Conservation (phyloP, 2,888 invertebrate genomes). For the Lasioglossum morio region DNA sequence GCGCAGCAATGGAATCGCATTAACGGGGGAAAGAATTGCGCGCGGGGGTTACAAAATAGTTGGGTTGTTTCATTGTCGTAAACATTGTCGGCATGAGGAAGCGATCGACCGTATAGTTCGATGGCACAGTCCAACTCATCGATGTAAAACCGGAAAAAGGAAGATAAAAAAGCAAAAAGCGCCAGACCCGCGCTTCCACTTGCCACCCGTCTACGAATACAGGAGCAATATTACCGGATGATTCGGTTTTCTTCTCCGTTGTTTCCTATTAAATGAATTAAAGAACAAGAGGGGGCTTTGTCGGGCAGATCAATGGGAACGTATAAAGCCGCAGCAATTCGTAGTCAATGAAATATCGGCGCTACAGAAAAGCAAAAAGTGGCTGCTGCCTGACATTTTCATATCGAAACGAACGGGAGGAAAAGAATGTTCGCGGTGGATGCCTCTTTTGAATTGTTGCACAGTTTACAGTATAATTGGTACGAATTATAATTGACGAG, state of each 20-base stretch:
- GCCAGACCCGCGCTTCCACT: slow-evolving; percentile 38
- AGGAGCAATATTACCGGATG: slow-evolving; percentile 68
- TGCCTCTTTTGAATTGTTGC: slow-evolving; percentile 55
- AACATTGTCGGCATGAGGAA: background rate
- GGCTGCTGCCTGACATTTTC: slow-evolving; percentile 46
- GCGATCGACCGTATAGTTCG: background rate
- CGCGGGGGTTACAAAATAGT: background rate
- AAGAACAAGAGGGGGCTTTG: slow-evolving; percentile 71
- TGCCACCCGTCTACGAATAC: slow-evolving; percentile 60
- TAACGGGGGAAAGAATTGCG: background rate
- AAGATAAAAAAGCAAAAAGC: background rate
- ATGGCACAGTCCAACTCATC: background rate
- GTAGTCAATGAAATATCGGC: slow-evolving; percentile 68
- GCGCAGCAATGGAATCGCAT: background rate
- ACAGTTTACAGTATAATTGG: slow-evolving; percentile 42
- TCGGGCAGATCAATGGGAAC: slow-evolving; percentile 69
- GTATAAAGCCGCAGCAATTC: slow-evolving; percentile 64
- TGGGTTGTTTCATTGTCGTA: background rate
- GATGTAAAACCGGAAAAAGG: slow-evolving; percentile 18
- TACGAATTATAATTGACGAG: slow-evolving; percentile 41
- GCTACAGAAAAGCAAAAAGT: slow-evolving; percentile 65
- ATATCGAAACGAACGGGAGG: slow-evolving; percentile 54
- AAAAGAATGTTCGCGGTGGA: slow-evolving; percentile 62
- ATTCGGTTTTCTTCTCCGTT: slow-evolving; percentile 71
- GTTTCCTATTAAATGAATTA: slow-evolving; percentile 70